Evolutionary conservation across 1,140 invertebrate species (phyloP), one percentile per base, ranked within the genome.

Genomic region (Drosophila willistoni): DNA sequence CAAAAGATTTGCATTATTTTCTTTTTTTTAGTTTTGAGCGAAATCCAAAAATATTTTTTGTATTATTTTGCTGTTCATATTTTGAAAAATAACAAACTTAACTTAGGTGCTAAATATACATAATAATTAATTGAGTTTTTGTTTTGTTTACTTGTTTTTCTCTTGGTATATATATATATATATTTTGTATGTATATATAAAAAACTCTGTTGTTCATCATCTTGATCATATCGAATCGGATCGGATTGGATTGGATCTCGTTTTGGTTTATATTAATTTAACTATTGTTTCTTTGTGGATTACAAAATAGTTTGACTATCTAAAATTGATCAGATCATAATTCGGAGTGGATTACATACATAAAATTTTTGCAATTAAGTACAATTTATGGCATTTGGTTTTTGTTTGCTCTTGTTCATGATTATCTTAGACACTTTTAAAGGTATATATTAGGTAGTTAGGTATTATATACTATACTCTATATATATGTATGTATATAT

Each of bases 271-370:
- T 78, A 67, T 68, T 62, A 33, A 29, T 29, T 29, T 29, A 29
- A 7, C 29, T 5, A 7, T 29, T 29, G 29, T 29, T 7, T 29
- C 6, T 29, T 29, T 29, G 42, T 63, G 74, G 83, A 71, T 17
- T 89, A 89, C 64, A 90, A 89, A 89, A 89, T 90, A 89, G 81
- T 90, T 90, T 36, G 22, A 84, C 84, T 89, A 90, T 90, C 85
- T 87, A 87, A 86, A 71, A 71, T 73, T 68, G 69, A 67, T 81
- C 73, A 73, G 68, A 73, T 77, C 67, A 42, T 17, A 36, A 12
- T 68, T 85, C 65, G 81, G 71, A 86, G 73, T 56, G 69, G 73
- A 61, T 71, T 77, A 59, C 51, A 75, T 7, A 59, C 51, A 75
- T 10, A 22, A 51, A 51, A 51, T 22, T 47, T 54, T 74, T 59